Evolutionary conservation across 2,888 invertebrate genomes (phyloP), one percentile per base, ranked within the genome.

Genomic region (Drosophila kanekoi): DNA sequence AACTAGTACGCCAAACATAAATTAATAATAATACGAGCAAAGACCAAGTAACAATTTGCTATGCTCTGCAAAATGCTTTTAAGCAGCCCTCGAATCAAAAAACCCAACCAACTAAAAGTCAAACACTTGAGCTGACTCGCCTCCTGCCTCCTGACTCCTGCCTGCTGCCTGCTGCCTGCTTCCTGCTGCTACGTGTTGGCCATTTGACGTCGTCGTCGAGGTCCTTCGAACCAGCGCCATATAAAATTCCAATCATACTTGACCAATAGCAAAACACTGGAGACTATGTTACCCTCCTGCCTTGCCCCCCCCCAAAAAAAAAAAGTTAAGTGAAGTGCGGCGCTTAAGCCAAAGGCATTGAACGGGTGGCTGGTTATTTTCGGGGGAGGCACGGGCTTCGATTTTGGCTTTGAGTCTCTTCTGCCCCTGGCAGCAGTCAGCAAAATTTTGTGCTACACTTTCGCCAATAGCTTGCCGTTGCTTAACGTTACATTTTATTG

Each of bases 181-280:
- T 45, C 37, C 38, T 28, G 16, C 35, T 37, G 61, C 66, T 77
- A 87, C 85, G 83, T 83, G 87, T 87, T 87, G 82, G 82, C 82
- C 85, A 84, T 83, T 81, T 65, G 86, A 84, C 81, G 72, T 69
- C 62, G 73, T 57, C 41, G 73, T 49, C 45, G 62, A 44, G 41
- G 48, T 54, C 68, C 60, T 69, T 67, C 77, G 71, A 74, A 79
- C 74, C 85, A 79, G 66, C 67, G 78, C 80, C 79, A 87, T 87
- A 87, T 84, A 87, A 84, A 84, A 87, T 84, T 84, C 84, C 84
- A 84, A 84, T 84, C 84, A 84, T 84, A 84, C 84, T 84, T 84
- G 84, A 87, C 84, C 84, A 76, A 87, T 82, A 80, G 77, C 79
- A 84, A 80, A 82, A 84, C 87, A 84, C 86, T 87, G 78, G 80